These are phyloP conservation scores for Globodera ellingtonae DNA, from an alignment of 1,140 invertebrate species.

Conservation along the genomic window DNA sequence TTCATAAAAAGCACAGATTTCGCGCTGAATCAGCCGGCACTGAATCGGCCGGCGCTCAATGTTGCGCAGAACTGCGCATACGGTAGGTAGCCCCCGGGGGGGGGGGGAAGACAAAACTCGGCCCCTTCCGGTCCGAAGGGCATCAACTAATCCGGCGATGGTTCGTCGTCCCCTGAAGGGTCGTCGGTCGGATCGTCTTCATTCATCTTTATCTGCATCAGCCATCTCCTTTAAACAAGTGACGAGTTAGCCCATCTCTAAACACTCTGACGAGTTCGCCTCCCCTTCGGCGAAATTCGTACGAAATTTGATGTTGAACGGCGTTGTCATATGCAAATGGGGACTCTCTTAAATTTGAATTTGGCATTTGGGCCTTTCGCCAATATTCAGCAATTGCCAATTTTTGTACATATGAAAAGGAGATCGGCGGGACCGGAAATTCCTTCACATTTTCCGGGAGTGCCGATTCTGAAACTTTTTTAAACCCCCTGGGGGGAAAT, in stretches of 20 bases:
- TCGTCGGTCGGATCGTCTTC: not conserved
- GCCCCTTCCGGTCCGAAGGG: not conserved
- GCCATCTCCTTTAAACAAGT: not conserved
- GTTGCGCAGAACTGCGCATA: too few species aligned
- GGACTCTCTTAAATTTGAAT: not conserved
- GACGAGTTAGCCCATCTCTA: not conserved
- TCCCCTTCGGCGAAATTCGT: not conserved
- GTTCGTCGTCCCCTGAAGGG: not conserved
- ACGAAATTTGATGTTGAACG: conserved; percentile 1
- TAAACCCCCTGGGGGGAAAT: too few species aligned
- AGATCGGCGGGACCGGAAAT: too few species aligned
- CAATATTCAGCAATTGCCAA: too few species aligned
- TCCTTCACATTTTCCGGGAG: too few species aligned
- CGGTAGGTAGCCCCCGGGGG: not conserved
- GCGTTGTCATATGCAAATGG: not conserved
- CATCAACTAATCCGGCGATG: not conserved
- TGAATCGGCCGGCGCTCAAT: too few species aligned
- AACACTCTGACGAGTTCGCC: not conserved
- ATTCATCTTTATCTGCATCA: not conserved
- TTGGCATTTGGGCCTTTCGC: not conserved
- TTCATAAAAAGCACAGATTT: too few species aligned
- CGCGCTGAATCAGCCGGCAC: too few species aligned
- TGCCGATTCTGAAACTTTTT: too few species aligned
- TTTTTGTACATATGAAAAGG: too few species aligned
- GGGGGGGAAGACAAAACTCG: not conserved